phyloP scores from a whole-genome alignment of 2,888 invertebrate genomes.

The Phlogophora meticulosa region DNA sequence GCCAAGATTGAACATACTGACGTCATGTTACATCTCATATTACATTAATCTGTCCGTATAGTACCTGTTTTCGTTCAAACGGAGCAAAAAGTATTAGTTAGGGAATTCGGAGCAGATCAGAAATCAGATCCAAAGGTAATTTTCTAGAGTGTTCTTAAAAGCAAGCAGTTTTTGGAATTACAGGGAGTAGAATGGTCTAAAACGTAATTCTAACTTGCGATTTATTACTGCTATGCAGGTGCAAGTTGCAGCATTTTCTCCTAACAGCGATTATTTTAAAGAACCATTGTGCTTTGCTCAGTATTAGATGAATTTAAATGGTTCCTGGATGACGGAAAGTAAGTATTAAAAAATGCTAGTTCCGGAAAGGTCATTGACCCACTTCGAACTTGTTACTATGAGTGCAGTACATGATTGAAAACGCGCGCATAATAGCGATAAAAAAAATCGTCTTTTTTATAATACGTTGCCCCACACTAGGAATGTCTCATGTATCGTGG shows the following conservation, averaged over 20 bases:
- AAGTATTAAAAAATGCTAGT: neutral
- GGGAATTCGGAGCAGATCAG: constrained; percentile 28
- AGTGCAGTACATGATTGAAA: no score
- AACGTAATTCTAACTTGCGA: constrained; percentile 5
- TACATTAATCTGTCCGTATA: constrained; percentile 18
- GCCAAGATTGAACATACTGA: constrained; percentile 28
- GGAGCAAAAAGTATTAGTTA: constrained; percentile 20
- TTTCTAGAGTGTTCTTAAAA: constrained; percentile 42
- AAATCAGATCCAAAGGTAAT: constrained; percentile 38
- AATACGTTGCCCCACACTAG: no score
- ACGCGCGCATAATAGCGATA: no score
- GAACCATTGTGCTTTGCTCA: neutral
- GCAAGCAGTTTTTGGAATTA: constrained; percentile 6
- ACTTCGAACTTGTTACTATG: no score
- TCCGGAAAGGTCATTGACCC: no score
- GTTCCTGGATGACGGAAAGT: neutral
- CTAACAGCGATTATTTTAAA: neutral
- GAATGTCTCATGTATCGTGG: no score
- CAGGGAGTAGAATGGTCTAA: neutral
- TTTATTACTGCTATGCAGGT: constrained; percentile 5
- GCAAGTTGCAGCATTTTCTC: constrained; percentile 2
- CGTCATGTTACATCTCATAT: constrained; percentile 7
- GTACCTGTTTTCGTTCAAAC: constrained; percentile 22
- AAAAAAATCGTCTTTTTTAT: no score
- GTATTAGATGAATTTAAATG: neutral